These are phyloP conservation scores for Gymnothorax javanicus DNA, from an alignment of 2,797 vertebrate species.

Conservation along the genomic window DNA sequence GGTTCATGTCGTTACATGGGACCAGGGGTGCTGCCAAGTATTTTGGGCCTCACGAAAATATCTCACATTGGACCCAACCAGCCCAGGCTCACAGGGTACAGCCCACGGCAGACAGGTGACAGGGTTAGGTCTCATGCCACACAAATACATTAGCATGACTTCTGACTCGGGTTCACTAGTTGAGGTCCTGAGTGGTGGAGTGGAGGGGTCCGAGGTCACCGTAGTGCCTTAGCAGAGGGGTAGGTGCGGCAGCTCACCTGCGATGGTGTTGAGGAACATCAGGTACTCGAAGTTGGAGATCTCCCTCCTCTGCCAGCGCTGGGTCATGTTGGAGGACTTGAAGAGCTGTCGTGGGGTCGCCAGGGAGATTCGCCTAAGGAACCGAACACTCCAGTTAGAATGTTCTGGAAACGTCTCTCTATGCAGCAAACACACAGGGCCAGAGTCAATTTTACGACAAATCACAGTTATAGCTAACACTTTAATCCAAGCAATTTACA, in stretches of 20 bases:
- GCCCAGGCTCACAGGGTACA: too few relatives aligned
- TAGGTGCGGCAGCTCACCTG: conserved; percentile 81
- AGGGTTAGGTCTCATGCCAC: background rate
- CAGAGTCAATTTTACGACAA: too few relatives aligned
- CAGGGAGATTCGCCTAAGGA: conserved; percentile 89
- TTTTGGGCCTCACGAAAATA: too few relatives aligned
- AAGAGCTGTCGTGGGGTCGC: conserved; percentile 96
- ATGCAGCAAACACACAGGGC: too few relatives aligned
- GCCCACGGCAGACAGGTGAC: background rate
- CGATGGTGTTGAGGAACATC: conserved; percentile 99
- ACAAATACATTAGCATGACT: background rate
- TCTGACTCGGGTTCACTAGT: background rate
- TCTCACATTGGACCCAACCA: too few relatives aligned
- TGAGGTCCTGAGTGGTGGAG: background rate
- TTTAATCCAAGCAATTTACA: too few relatives aligned
- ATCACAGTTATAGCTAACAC: too few relatives aligned
- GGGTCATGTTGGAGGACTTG: conserved; percentile 99
- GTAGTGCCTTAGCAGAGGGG: conserved; percentile 73
- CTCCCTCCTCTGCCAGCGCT: conserved; percentile 98
- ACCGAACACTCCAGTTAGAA: conserved; percentile 23
- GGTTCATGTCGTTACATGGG: too few relatives aligned
- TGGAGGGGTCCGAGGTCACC: conserved; percentile 20
- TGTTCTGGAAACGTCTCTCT: background rate
- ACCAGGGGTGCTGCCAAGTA: too few relatives aligned
- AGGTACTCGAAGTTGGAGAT: conserved; percentile 99